A percentile compares a stretch with the other conserved stretches of the same genome.
phyloP scores from a whole-genome alignment of 2,797 vertebrate species.

The Apogon hyalosoma region DNA sequence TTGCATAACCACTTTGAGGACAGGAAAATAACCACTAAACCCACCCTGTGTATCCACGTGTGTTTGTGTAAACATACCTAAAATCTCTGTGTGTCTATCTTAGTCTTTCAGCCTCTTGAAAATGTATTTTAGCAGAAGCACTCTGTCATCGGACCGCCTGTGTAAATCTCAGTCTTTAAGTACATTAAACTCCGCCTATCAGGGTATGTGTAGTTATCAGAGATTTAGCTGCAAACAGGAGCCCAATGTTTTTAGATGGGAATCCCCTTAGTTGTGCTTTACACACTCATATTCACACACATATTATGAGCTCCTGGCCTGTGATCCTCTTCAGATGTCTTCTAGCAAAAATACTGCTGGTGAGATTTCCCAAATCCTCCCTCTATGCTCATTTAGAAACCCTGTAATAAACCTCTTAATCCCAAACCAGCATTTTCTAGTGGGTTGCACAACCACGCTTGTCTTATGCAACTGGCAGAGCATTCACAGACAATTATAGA shows the following conservation, averaged over 20 bases:
- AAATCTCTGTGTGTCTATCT: conserved; percentile 3
- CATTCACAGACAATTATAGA: conserved; percentile 58
- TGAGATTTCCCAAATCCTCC: conserved; percentile 57
- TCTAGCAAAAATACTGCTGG: conserved; percentile 37
- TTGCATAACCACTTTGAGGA: no score
- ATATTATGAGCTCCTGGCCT: conserved; percentile 12
- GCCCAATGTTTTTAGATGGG: conserved; percentile 35
- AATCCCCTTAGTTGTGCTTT: conserved; percentile 31
- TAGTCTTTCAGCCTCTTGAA: conserved; percentile 6
- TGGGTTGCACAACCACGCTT: conserved; percentile 56
- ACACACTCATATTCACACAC: background rate
- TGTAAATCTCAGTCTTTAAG: conserved; percentile 20
- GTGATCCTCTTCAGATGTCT: conserved; percentile 55
- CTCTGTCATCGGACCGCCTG: background rate
- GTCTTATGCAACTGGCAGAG: conserved; percentile 67
- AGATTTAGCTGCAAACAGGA: conserved; percentile 20
- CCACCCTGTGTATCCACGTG: no score
- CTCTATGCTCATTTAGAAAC: conserved; percentile 44
- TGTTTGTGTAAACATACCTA: background rate
- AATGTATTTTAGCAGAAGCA: background rate
- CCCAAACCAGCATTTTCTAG: conserved; percentile 66
- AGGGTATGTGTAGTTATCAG: conserved; percentile 3
- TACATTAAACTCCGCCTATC: conserved; percentile 5
- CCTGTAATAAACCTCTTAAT: conserved; percentile 65
- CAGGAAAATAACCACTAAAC: no score